phyloP scores from a whole-genome alignment of 2,797 vertebrate species.

The Heliangelus exortis region DNA sequence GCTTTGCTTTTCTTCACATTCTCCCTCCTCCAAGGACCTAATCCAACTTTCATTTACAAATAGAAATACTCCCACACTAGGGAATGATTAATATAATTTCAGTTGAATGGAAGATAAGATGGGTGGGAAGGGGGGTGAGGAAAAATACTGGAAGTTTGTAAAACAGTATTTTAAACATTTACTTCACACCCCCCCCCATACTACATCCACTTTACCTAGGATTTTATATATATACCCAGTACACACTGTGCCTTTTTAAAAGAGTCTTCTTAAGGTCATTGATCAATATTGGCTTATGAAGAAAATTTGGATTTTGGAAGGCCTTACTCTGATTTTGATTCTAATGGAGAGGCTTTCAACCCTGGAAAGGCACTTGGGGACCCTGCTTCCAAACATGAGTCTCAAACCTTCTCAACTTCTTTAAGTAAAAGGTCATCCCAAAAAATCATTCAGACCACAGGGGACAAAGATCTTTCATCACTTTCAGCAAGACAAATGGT shows the following conservation, averaged over 20 bases:
- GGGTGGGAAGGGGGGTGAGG: background rate
- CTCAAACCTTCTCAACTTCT: background rate
- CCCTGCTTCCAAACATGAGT: background rate
- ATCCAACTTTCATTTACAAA: background rate
- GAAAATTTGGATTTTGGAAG: too few species aligned
- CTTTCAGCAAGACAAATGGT: background rate
- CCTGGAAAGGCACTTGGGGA: too few species aligned
- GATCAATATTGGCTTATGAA: too few species aligned
- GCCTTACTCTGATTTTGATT: too few species aligned
- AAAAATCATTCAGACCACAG: background rate
- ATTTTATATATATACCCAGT: too few species aligned
- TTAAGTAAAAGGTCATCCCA: background rate
- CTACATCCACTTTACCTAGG: background rate
- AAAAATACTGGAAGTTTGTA: background rate
- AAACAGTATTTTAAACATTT: background rate
- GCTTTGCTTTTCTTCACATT: background rate
- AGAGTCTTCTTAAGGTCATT: too few species aligned
- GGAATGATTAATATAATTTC: background rate
- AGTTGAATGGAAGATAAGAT: background rate
- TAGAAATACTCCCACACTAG: background rate
- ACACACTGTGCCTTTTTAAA: too few species aligned
- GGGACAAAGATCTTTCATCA: background rate
- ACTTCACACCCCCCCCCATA: background rate
- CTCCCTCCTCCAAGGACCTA: background rate
- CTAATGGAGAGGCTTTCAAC: too few species aligned